Evolutionary conservation across 2,797 vertebrate species (phyloP).

Genomic region (Mormyrus hasselquistii): DNA sequence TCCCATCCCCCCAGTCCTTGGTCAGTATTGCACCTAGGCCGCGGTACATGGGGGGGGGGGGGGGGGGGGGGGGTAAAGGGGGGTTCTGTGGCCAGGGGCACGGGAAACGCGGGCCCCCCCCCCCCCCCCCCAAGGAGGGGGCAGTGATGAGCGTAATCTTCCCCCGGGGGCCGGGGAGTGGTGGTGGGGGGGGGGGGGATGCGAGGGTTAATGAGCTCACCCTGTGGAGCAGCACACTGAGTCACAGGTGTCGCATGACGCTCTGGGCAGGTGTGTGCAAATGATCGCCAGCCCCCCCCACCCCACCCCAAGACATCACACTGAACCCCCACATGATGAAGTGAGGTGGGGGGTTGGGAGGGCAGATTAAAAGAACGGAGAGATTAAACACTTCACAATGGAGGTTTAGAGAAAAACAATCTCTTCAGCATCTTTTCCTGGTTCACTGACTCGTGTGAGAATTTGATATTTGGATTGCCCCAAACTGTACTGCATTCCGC

Average conservation of each 20-base stretch:
- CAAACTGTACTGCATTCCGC: background rate
- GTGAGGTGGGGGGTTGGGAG: background rate
- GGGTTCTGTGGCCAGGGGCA: too few relatives aligned
- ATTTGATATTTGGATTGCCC: background rate
- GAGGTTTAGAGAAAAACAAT: background rate
- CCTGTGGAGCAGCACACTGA: conserved; percentile 52
- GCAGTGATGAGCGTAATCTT: conserved; percentile 43
- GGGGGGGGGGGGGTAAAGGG: too few relatives aligned
- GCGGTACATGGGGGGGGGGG: background rate
- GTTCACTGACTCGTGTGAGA: background rate
- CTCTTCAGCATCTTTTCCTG: conserved; percentile 4
- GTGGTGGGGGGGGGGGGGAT: conserved; percentile 55
- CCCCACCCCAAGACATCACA: background rate
- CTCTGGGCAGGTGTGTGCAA: conserved; percentile 45
- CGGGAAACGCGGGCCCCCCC: too few relatives aligned
- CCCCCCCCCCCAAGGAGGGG: background rate
- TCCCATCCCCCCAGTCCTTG: background rate
- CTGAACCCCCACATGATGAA: background rate
- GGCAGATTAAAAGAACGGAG: background rate
- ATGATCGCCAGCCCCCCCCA: background rate
- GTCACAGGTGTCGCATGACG: conserved; percentile 63
- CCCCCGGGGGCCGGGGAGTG: conserved; percentile 61
- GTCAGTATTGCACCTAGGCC: background rate
- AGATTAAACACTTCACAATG: background rate
- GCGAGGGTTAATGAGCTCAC: conserved; percentile 63